Evolutionary conservation across 1,140 invertebrate species (phyloP).

Genomic region (Lamellibrachia luymesi): DNA sequence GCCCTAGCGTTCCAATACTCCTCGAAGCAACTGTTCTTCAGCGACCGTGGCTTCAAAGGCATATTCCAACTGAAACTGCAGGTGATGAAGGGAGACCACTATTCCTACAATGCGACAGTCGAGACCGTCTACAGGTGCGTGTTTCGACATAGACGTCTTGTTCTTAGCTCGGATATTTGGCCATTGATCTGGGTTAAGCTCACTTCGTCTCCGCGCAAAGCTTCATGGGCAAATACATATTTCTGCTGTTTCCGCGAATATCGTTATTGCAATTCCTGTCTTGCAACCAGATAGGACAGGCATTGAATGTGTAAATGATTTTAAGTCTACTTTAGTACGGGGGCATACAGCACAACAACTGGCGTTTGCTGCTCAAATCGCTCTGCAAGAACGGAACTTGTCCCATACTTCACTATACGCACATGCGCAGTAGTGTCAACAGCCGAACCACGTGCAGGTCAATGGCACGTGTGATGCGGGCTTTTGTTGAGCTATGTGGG

Average conservation of each 20-base stretch:
- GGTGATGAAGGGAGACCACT: background rate
- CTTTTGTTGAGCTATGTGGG: no score
- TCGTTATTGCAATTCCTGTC: background rate
- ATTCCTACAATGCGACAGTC: slow-evolving; percentile 10
- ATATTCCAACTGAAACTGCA: slow-evolving; percentile 14
- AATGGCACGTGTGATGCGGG: no score
- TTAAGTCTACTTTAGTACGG: no score
- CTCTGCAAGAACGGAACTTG: no score
- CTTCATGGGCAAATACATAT: background rate
- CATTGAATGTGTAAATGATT: background rate
- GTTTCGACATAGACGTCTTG: background rate
- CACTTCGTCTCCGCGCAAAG: no score
- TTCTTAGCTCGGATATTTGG: background rate
- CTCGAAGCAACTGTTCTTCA: slow-evolving; percentile 17
- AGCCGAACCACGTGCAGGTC: no score
- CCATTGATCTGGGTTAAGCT: background rate
- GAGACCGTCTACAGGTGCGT: background rate
- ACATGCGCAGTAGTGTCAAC: no score
- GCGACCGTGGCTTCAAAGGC: slow-evolving; percentile 18
- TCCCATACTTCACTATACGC: no score
- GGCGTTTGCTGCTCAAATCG: no score
- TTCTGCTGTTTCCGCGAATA: background rate
- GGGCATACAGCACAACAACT: no score
- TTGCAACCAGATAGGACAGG: background rate
- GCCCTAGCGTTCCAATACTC: slow-evolving; percentile 22